Evolutionary conservation across 2,888 invertebrate genomes (phyloP).

Genomic region (Drosophila ochracea): DNA sequence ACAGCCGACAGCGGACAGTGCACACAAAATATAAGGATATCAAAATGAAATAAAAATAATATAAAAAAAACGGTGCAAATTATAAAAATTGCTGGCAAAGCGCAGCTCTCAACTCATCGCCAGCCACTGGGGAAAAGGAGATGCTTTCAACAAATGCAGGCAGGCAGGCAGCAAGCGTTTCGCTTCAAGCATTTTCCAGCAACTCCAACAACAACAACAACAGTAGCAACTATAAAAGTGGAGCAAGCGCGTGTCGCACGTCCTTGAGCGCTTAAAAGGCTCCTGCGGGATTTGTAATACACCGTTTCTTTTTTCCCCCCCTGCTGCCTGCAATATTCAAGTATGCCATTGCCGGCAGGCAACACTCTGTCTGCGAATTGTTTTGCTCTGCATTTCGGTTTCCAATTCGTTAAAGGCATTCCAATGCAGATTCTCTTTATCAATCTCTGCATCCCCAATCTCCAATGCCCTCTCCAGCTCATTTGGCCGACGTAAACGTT

Average conservation of each 20-base stretch:
- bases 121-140: constrained; percentile 40
- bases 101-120: constrained; percentile 64
- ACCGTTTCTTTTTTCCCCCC: constrained; percentile 7
- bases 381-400: constrained; percentile 36
- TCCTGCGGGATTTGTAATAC: constrained; percentile 55
- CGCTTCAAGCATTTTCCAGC: constrained; percentile 60
- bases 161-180: constrained; percentile 20
- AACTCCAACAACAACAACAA: constrained; percentile 2
- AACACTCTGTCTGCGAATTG: constrained; percentile 40
- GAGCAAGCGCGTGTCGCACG: constrained; percentile 49
- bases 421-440: constrained; percentile 56
- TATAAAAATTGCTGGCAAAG: constrained; percentile 81
- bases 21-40: constrained; percentile 28
- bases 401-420: constrained; percentile 52
- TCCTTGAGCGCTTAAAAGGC: constrained; percentile 72
- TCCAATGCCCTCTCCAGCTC: neutral
- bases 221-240: neutral
- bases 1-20: constrained; percentile 42
- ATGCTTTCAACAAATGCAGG: constrained; percentile 34
- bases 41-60: constrained; percentile 29
- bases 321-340: constrained; percentile 61
- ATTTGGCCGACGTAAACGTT: constrained; percentile 29
- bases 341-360: constrained; percentile 49
- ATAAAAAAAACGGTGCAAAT: constrained; percentile 64
- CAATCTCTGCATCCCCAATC: neutral